These are phyloP conservation scores for Theretra japonica DNA, from an alignment of 2,888 invertebrate species.

Conservation along the genomic window DNA sequence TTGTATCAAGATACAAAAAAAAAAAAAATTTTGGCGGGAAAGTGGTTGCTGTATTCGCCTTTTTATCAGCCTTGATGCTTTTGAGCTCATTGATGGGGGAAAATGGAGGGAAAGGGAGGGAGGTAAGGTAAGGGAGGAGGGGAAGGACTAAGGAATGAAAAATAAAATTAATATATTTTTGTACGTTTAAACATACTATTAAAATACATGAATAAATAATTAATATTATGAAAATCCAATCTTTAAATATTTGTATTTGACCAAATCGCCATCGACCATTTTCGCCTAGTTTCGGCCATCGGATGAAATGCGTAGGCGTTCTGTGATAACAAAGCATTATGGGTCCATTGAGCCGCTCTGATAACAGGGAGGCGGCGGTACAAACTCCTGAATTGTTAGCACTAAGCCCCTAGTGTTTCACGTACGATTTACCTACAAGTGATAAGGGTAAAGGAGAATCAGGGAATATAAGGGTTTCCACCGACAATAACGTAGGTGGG, in stretches of 20 bases:
- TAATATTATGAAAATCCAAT: no score
- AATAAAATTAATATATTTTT: background rate
- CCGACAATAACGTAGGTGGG: no score
- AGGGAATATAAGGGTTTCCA: no score
- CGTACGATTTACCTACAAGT: conserved; percentile 1
- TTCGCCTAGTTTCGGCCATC: background rate
- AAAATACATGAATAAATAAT: no score
- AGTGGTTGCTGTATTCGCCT: background rate
- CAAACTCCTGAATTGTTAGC: conserved; percentile 11
- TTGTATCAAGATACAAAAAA: background rate
- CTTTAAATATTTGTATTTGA: background rate
- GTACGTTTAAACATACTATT: background rate
- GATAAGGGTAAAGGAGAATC: no score
- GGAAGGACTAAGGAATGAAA: no score
- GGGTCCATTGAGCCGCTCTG: conserved; percentile 9
- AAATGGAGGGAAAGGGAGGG: no score
- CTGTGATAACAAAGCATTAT: conserved; percentile 20
- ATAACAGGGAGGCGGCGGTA: background rate
- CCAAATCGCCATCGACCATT: background rate
- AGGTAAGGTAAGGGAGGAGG: no score
- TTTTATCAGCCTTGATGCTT: no score
- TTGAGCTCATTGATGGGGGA: no score
- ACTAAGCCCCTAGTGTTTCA: background rate
- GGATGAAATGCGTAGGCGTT: background rate
- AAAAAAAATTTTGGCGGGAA: background rate